A percentile compares a stretch with the other conserved stretches of the same genome.
phyloP scores from a whole-genome alignment of 1,140 invertebrate species.

The Caenorhabditis inopinata region DNA sequence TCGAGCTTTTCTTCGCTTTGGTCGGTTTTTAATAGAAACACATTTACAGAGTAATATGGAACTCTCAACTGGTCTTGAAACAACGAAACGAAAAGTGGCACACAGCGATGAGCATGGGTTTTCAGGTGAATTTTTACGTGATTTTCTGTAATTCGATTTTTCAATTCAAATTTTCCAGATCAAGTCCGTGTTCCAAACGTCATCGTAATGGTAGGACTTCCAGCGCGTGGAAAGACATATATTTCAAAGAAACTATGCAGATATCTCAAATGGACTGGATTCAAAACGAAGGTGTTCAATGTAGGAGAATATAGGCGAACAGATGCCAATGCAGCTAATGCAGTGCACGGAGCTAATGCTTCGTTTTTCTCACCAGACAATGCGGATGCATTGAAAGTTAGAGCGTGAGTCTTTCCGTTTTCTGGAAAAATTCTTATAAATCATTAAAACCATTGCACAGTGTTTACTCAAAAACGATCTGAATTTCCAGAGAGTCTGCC shows the following conservation, averaged over 20 bases:
- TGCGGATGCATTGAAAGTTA: slow-evolving; percentile 56
- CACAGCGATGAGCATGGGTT: slow-evolving; percentile 36
- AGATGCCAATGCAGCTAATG: slow-evolving; percentile 44
- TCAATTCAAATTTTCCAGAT: slow-evolving; percentile 37
- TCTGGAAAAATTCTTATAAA: not conserved
- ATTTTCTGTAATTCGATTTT: not conserved
- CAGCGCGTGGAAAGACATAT: slow-evolving; percentile 91
- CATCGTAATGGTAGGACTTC: slow-evolving; percentile 96
- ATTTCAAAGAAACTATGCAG: slow-evolving; percentile 83
- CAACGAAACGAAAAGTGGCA: slow-evolving; percentile 37
- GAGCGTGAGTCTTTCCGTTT: slow-evolving; percentile 58
- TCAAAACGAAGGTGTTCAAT: slow-evolving; percentile 65
- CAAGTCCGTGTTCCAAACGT: slow-evolving; percentile 71
- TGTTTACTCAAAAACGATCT: too few species aligned
- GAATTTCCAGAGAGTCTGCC: slow-evolving; percentile 60
- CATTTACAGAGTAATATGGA: not conserved
- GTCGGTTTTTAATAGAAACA: too few species aligned
- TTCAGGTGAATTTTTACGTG: slow-evolving; percentile 14
- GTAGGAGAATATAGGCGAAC: slow-evolving; percentile 62
- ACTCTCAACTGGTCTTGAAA: not conserved
- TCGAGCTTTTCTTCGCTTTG: too few species aligned
- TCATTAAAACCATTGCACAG: not conserved
- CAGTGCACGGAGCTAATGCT: slow-evolving; percentile 78
- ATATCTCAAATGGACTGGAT: slow-evolving; percentile 65
- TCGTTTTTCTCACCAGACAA: slow-evolving; percentile 71